Percentiles rank a stretch among this genome's conserved stretches.
Evolutionary conservation across 2,113 vertebrate species (phyloP).

Genomic region (Pygoscelis antarcticus): DNA sequence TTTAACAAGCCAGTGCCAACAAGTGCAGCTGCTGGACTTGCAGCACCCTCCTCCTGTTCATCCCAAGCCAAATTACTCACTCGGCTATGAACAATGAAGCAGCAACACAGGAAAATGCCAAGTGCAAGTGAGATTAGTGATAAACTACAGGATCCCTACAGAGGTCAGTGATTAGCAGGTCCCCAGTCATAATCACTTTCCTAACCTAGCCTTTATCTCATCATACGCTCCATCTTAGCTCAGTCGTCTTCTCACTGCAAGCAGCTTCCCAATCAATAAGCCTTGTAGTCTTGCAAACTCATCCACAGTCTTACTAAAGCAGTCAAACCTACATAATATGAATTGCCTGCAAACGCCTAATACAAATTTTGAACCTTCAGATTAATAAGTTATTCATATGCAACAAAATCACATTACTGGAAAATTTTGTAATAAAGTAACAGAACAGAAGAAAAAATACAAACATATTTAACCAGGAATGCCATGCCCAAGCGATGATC

Average conservation of each 20-base stretch:
- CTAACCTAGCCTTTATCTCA: conserved; percentile 70
- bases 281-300: neutral
- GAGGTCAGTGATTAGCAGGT: conserved; percentile 79
- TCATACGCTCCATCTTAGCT: conserved; percentile 53
- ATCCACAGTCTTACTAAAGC: neutral
- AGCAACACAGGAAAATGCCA: conserved; percentile 67
- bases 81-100: conserved; percentile 68
- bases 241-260: conserved; percentile 16
- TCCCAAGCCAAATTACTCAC: conserved; percentile 75
- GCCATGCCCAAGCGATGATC: too few relatives aligned
- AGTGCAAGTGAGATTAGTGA: conserved; percentile 73
- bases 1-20: conserved; percentile 76
- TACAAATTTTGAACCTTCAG: neutral
- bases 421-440: neutral
- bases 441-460: neutral
- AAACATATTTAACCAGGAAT: neutral
- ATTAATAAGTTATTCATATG: neutral
- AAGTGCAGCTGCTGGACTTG: conserved; percentile 82
- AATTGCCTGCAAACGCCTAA: neutral
- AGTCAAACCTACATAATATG: neutral
- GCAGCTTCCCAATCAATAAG: conserved; percentile 66
- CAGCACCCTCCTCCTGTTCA: conserved; percentile 66
- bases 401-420: neutral
- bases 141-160: conserved; percentile 74
- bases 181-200: conserved; percentile 59